Evolutionary conservation across 2,888 invertebrate species (phyloP).

Genomic region (Pheosia gnoma): DNA sequence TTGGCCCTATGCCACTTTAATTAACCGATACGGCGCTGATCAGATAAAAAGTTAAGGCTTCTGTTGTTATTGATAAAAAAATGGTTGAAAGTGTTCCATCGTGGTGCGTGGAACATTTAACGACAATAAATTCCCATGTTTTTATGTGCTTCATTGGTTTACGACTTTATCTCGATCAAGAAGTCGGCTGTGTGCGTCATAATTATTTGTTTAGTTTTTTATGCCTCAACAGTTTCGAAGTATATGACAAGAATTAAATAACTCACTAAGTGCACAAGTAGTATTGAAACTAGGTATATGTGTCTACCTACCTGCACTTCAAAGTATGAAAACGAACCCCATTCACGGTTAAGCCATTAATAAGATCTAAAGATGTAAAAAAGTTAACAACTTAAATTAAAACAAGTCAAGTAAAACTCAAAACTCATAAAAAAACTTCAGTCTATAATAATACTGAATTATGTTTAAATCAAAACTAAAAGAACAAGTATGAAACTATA

Average conservation of each 20-base stretch:
- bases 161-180: slow-evolving; percentile 27
- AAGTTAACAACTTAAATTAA: too few species aligned
- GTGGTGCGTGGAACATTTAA: slow-evolving; percentile 32
- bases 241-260: background rate
- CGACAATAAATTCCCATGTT: slow-evolving; percentile 28
- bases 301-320: too few species aligned
- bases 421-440: too few species aligned
- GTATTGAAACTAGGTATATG: too few species aligned
- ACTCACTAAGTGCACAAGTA: background rate
- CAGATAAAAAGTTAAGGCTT: slow-evolving; percentile 49
- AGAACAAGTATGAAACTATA: too few species aligned
- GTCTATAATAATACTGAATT: too few species aligned
- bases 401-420: too few species aligned
- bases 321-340: too few species aligned
- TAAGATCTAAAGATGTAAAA: too few species aligned
- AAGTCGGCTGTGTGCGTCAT: slow-evolving; percentile 7
- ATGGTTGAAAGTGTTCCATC: slow-evolving; percentile 20
- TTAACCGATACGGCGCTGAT: slow-evolving; percentile 65
- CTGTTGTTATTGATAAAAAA: slow-evolving; percentile 28
- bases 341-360: too few species aligned
- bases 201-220: slow-evolving; percentile 4
- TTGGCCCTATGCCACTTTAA: slow-evolving; percentile 73
- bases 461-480: too few species aligned
- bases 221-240: background rate
- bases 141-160: slow-evolving; percentile 23